phyloP scores from a whole-genome alignment of 2,113 vertebrate genomes.

The Lanius collurio region DNA sequence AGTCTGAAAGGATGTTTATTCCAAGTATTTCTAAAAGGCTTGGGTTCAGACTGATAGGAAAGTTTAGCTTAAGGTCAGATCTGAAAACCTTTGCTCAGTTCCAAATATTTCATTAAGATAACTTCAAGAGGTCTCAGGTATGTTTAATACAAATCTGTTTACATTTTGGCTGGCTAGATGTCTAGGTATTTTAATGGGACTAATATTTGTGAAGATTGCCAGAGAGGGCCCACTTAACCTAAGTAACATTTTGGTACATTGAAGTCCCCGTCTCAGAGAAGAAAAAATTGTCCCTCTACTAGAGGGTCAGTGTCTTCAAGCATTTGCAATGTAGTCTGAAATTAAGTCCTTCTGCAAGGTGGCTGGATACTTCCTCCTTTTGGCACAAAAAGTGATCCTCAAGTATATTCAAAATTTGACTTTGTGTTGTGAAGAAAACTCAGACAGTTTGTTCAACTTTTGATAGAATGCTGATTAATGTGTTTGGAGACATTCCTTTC shows the following conservation, averaged over 20 bases:
- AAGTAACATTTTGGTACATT: not conserved
- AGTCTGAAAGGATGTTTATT: not conserved
- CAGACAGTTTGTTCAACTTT: not conserved
- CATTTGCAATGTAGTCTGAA: not conserved
- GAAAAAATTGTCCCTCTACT: not conserved
- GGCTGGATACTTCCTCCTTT: not conserved
- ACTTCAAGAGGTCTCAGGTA: not conserved
- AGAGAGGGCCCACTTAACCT: not conserved
- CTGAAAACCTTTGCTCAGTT: not conserved
- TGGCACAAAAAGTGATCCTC: not conserved
- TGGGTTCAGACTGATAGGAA: not conserved
- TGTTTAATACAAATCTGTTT: not conserved
- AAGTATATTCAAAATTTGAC: not conserved
- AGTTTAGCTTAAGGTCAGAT: not conserved
- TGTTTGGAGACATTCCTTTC: not conserved
- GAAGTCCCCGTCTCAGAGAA: not conserved
- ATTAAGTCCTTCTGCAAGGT: not conserved
- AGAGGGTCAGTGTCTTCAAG: not conserved
- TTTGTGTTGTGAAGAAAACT: not conserved
- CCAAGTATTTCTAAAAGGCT: not conserved
- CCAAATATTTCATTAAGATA: not conserved
- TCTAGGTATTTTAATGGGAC: not conserved
- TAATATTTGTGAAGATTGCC: not conserved
- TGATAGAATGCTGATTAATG: not conserved
- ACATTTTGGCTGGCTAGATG: not conserved